Evolutionary conservation across 2,888 invertebrate species (phyloP), one percentile per base, ranked within the genome.

Genomic region (Pterostichus madidus): DNA sequence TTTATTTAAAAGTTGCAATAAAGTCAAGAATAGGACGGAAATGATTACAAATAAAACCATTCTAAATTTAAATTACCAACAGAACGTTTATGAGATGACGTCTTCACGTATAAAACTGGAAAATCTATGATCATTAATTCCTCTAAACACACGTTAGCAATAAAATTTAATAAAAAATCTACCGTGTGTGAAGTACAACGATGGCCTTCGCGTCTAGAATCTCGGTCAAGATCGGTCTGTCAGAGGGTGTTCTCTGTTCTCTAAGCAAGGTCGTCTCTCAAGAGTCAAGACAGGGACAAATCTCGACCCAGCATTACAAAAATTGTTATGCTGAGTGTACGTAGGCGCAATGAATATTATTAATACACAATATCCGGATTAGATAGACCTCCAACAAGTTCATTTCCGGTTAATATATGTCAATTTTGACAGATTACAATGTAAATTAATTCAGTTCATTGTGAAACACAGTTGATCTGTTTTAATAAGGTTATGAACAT

Each of bases 391-490:
- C 5, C 13, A 15, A 17, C 71, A 44, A 71, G 44, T 17, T 71
- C 46, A 71, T 46, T 71, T 71, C 71, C 71, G 71, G 44, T 46
- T 71, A 44, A 46, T 44, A 13, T 68, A 46, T 71, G 71, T 71
- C 71, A 44, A 71, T 71, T 71, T 71, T 71, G 71, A 71, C 24
- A 71, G 10, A 71, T 71, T 71, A 71, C 71, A 44, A 68, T 10
- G 0, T 68, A 53, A 1, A 53, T 53, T 53, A 53, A 53, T 53
- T 53, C 39, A 39, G 39, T 39, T 39, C 39, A 39, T 13, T n/a
- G 49, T 49, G 49, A 49, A 49, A 49, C 11, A 49, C 11, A 3
- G 5, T 39, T 39, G 39, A 39, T 39, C 8, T 49, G 49, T 49
- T 49, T 13, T 11, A 49, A 49, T 49, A 49, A 49, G 49, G 32